Evolutionary conservation across 1,140 invertebrate genomes (phyloP).

Genomic region (Monochamus saltuarius): DNA sequence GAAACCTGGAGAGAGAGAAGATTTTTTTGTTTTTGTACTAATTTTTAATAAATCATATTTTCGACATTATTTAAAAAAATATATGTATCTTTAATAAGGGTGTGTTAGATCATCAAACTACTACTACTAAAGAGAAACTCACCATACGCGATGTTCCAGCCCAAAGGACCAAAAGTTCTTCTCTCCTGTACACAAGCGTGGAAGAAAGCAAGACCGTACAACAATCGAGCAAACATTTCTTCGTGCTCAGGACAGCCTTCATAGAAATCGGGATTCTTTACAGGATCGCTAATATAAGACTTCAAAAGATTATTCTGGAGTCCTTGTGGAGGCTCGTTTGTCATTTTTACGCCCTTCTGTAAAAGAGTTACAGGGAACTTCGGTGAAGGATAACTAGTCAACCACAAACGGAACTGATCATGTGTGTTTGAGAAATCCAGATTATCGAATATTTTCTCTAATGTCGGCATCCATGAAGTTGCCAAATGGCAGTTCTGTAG

Average conservation of each 20-base stretch:
- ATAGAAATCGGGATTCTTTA: slow-evolving; percentile 71
- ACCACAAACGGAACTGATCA: slow-evolving; percentile 78
- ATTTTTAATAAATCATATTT: too few species aligned
- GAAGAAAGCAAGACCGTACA: slow-evolving; percentile 91
- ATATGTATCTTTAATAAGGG: too few species aligned
- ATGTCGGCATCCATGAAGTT: slow-evolving; percentile 81
- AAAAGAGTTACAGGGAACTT: slow-evolving; percentile 85
- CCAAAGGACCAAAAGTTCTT: slow-evolving; percentile 86
- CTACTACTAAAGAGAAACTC: not conserved
- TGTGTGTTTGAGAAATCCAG: slow-evolving; percentile 76
- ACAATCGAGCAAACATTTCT: slow-evolving; percentile 73
- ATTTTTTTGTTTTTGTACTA: too few species aligned
- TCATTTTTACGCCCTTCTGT: slow-evolving; percentile 92
- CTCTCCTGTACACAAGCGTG: slow-evolving; percentile 92
- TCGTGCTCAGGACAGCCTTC: slow-evolving; percentile 68
- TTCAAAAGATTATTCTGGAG: slow-evolving; percentile 82
- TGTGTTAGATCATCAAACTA: too few species aligned
- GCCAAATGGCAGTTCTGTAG: slow-evolving; percentile 95
- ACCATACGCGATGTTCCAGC: slow-evolving; percentile 92
- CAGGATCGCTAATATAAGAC: slow-evolving; percentile 79
- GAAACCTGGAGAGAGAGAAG: slow-evolving; percentile 59
- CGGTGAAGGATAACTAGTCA: slow-evolving; percentile 87
- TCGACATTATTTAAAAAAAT: too few species aligned
- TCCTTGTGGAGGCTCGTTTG: slow-evolving; percentile 88
- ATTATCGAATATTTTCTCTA: slow-evolving; percentile 79